These are phyloP conservation scores for Heliconius erato DNA, from an alignment of 2,888 invertebrate genomes.

Conservation along the genomic window DNA sequence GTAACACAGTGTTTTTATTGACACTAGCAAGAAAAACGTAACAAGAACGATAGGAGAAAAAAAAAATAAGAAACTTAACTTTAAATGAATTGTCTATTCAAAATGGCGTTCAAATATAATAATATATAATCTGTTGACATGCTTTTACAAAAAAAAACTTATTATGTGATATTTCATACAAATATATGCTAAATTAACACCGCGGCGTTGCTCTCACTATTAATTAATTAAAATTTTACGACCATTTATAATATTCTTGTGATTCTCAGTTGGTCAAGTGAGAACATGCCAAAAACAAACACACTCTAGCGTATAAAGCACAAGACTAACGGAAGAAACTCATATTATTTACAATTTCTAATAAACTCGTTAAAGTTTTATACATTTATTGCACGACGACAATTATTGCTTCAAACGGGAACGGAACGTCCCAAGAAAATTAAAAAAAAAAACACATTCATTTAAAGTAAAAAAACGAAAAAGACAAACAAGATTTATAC, in stretches of 20 bases:
- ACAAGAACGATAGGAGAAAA: constrained; percentile 16
- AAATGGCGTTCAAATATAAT: constrained; percentile 19
- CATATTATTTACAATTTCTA: constrained; percentile 29
- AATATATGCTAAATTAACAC: neutral
- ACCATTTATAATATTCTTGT: neutral
- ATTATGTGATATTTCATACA: neutral
- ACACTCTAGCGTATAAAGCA: constrained; percentile 22
- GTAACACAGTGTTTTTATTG: constrained; percentile 31
- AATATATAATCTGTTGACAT: constrained; percentile 10
- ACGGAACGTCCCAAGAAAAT: neutral
- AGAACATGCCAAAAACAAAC: neutral
- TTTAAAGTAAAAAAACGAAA: neutral
- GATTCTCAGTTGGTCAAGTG: neutral
- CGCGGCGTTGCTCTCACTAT: constrained; percentile 7
- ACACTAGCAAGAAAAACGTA: constrained; percentile 22
- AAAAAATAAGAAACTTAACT: constrained; percentile 11
- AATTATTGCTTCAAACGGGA: constrained; percentile 39
- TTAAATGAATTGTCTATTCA: constrained; percentile 13
- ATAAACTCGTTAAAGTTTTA: neutral
- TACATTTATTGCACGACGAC: constrained; percentile 40
- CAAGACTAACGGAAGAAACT: constrained; percentile 10
- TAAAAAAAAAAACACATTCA: neutral
- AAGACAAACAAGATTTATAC: neutral
- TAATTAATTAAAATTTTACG: no score
- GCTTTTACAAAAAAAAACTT: neutral